A percentile compares a stretch with the other conserved stretches of the same genome.
phyloP scores from a whole-genome alignment of 2,797 vertebrate genomes.

The Pteropus rufus region DNA sequence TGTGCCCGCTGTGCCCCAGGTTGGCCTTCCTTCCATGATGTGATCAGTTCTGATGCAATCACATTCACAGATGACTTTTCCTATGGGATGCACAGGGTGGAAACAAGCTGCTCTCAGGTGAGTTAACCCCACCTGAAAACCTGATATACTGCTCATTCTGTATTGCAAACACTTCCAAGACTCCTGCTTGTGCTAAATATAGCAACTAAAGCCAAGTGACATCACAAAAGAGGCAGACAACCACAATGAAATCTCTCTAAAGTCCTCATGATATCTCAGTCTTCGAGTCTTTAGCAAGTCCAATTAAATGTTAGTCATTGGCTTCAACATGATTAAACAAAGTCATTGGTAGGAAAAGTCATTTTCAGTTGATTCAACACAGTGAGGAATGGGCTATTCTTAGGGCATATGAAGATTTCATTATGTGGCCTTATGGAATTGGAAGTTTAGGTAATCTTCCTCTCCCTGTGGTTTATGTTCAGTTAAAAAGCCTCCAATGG shows the following conservation, averaged over 20 bases:
- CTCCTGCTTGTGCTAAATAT: constrained; percentile 58
- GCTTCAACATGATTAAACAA: constrained; percentile 13
- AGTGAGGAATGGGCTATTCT: not conserved
- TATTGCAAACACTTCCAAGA: constrained; percentile 26
- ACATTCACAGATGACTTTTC: constrained; percentile 90
- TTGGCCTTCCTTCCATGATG: constrained; percentile 96
- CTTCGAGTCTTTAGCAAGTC: not conserved
- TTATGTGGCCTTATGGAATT: constrained; percentile 45
- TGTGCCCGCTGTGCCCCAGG: constrained; percentile 82
- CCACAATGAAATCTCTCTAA: not conserved
- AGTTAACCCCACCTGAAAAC: constrained; percentile 67
- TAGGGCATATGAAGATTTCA: constrained; percentile 29
- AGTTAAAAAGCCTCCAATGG: not conserved
- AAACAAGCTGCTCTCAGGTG: constrained; percentile 95
- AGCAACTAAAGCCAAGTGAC: constrained; percentile 59
- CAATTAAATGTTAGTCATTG: not conserved
- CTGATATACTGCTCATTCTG: not conserved
- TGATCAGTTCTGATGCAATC: constrained; percentile 88
- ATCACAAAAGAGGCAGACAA: constrained; percentile 42
- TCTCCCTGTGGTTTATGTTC: constrained; percentile 38
- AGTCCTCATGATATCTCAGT: not conserved
- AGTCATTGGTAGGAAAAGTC: not conserved
- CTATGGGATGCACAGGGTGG: constrained; percentile 94
- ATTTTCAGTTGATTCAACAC: not conserved
- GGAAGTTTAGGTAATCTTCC: constrained; percentile 40